Conservation (phyloP, 2,113 vertebrate species). For the Psittacara wagleri region DNA sequence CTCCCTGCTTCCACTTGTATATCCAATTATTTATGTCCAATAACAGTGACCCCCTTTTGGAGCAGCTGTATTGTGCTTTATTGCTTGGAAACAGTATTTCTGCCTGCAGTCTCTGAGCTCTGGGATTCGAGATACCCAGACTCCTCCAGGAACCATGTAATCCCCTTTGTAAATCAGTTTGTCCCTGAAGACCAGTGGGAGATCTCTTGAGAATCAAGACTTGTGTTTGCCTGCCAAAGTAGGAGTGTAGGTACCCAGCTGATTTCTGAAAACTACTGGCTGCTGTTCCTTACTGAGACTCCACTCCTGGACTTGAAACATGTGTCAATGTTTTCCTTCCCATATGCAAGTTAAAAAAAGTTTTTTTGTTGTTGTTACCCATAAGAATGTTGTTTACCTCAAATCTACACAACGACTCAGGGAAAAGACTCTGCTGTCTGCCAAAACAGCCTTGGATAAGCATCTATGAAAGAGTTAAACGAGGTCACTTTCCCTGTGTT, state of each 20-base stretch:
- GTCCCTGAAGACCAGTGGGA: background rate
- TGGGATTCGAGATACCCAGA: background rate
- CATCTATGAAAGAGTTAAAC: background rate
- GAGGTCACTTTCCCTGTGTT: background rate
- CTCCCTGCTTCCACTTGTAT: background rate
- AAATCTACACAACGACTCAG: background rate
- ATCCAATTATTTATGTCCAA: background rate
- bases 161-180: background rate
- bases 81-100: background rate
- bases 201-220: background rate
- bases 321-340: background rate
- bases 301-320: background rate
- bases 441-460: background rate
- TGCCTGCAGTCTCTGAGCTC: background rate
- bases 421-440: background rate
- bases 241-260: background rate
- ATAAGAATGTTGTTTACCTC: background rate
- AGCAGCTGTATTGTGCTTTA: background rate
- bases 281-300: background rate
- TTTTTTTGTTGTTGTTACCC: background rate
- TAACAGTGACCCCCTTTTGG: background rate
- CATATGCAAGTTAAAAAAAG: background rate
- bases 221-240: background rate
- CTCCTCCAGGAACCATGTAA: background rate
- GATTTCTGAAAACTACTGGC: background rate